Base-by-base conservation (phyloP, 2,797 vertebrate genomes). In the Poecilia wingei region DNA sequence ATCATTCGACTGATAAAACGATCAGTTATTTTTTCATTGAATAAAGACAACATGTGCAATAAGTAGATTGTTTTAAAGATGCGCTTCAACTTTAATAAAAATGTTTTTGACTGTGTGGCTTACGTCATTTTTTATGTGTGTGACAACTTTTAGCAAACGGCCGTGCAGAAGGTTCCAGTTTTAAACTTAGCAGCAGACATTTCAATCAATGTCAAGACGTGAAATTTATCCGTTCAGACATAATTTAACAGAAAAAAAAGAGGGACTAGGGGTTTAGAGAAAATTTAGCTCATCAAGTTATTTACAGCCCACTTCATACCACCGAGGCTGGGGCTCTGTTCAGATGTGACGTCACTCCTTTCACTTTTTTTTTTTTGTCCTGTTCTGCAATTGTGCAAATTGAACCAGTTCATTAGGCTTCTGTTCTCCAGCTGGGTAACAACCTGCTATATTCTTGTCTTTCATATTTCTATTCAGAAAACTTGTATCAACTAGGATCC, bases 31-130 rank as follows among this genome's bases (percentile, higher is more conserved):
- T 69, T 66, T 41, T 46, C 13, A 45, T 46, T 70, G 13, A 46
- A 28, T 45, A 45, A 45, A 43, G 22, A 69, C 22, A 13, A 25
- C 3, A 28, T 47, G 10, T 49, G 28, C 6, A 47, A 51, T n/a
- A n/a, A 49, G 12, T 41, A 49, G 0, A 74, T 76, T 84, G 33
- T 76, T 83, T 66, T 74, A 16, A 7, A 3, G 9, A 64, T 46
- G 36, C 71, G 16, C 7, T 59, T 80, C 12, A 20, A 69, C 66
- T 49, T 68, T 2, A 85, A 83, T 83, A 82, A 84, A 88, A 69
- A 69, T 36, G 2, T 13, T 28, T 43, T 33, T 43, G 55, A 73
- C n/a, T 74, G 36, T 83, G 77, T 78, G 78, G 51, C 16, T 57
- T 73, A 16, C 69, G 7, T 79, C 36, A 78, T 10, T 72, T 69